Evolutionary conservation across 2,113 vertebrate genomes (phyloP).

Genomic region (Pica pica): DNA sequence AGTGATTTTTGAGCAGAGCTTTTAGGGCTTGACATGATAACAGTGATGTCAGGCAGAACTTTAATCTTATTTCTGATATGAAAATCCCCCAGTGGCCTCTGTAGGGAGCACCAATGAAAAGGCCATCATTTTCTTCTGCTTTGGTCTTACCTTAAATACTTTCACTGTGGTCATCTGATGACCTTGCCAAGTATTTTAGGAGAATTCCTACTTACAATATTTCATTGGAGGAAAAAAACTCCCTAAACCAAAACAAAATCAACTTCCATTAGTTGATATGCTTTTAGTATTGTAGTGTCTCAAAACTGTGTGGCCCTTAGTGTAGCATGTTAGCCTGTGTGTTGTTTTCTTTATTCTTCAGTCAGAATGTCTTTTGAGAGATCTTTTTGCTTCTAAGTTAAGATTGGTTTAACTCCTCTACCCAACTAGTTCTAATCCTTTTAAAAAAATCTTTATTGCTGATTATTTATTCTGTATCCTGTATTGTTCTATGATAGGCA

Average conservation of each 20-base stretch:
- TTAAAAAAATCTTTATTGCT: not conserved
- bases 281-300: not conserved
- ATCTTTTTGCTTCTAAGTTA: not conserved
- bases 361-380: not conserved
- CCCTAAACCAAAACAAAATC: not conserved
- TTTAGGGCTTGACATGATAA: not conserved
- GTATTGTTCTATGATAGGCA: not conserved
- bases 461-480: not conserved
- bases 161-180: not conserved
- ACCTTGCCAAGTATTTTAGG: not conserved
- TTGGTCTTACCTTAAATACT: not conserved
- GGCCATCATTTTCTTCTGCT: not conserved
- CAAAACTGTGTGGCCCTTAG: not conserved
- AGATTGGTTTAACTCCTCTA: not conserved
- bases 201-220: not conserved
- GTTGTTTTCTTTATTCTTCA: not conserved
- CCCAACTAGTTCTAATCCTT: not conserved
- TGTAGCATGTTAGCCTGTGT: not conserved
- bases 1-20: not conserved
- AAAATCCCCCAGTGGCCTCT: not conserved
- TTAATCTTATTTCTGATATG: not conserved
- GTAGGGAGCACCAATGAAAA: not conserved
- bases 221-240: not conserved
- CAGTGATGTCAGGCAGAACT: not conserved
- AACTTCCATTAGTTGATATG: not conserved